phyloP scores from a whole-genome alignment of 2,797 vertebrate species.

The Falco berigora region DNA sequence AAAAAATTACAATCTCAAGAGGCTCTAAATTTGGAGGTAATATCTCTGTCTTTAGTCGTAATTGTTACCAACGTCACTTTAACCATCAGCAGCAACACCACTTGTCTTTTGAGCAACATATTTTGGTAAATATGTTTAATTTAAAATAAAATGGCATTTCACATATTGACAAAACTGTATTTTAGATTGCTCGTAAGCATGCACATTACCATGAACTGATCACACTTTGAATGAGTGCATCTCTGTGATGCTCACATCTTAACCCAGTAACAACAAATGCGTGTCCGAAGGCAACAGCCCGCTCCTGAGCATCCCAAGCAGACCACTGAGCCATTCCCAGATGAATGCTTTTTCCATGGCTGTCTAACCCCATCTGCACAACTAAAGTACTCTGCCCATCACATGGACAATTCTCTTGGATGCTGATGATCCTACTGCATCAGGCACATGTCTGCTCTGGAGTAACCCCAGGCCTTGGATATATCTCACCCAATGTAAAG shows the following conservation, averaged over 20 bases:
- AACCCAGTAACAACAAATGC: not conserved
- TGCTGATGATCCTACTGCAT: not conserved
- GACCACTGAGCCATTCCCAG: not conserved
- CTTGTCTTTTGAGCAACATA: not conserved
- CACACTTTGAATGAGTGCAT: not conserved
- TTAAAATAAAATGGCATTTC: not conserved
- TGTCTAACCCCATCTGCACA: not conserved
- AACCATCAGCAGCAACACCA: not conserved
- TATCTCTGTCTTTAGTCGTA: not conserved
- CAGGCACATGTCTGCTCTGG: not conserved
- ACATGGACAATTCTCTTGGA: not conserved
- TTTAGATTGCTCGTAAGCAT: not conserved
- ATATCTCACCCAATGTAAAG: not conserved
- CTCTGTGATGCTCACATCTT: not conserved
- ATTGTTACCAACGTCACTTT: not conserved
- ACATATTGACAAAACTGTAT: not conserved
- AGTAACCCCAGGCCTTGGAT: not conserved
- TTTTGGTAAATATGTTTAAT: not conserved
- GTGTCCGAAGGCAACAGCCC: not conserved
- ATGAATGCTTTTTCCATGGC: not conserved
- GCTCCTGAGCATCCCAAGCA: fast-evolving
- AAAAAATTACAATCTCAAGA: not conserved
- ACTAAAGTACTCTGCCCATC: not conserved
- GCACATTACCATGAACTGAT: not conserved
- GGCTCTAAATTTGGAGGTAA: not conserved